These are phyloP conservation scores for Drosophila repletoides DNA, from an alignment of 1,140 invertebrate species.

Conservation along the genomic window DNA sequence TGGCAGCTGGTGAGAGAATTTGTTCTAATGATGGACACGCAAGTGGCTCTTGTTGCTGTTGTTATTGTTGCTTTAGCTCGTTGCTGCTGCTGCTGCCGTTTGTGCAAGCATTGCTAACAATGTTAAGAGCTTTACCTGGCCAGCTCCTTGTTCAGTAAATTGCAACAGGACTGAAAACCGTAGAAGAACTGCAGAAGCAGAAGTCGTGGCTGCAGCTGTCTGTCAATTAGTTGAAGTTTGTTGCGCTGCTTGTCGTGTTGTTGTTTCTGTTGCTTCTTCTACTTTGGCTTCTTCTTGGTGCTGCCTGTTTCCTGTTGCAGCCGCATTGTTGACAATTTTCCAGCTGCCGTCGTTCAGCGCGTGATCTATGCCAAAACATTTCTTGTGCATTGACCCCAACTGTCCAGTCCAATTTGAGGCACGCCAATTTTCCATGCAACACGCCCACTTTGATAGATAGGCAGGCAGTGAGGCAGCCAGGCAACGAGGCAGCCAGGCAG, in stretches of 20 bases:
- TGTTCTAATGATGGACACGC: conserved; percentile 80
- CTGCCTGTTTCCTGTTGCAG: conserved; percentile 25
- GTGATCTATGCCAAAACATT: conserved; percentile 39
- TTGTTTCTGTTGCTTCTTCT: conserved; percentile 28
- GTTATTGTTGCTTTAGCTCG: neutral
- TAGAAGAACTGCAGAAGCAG: conserved; percentile 6
- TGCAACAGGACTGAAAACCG: conserved; percentile 30
- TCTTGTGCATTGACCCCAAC: conserved; percentile 37
- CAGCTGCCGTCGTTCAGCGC: conserved; percentile 37
- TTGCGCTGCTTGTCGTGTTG: conserved; percentile 44
- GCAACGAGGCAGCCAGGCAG: too few species aligned
- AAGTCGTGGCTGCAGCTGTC: conserved; percentile 57
- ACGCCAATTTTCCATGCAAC: conserved; percentile 30
- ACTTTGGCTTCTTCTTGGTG: neutral
- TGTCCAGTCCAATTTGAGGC: too few species aligned
- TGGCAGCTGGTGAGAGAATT: conserved; percentile 67
- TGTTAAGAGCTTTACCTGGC: conserved; percentile 7
- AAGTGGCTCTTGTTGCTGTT: conserved; percentile 41
- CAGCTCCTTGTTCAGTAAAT: conserved; percentile 63
- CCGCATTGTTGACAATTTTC: conserved; percentile 63
- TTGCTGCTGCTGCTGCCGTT: conserved; percentile 22
- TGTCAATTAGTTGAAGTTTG: conserved; percentile 76
- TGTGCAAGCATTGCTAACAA: conserved; percentile 34
- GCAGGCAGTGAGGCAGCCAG: too few species aligned
- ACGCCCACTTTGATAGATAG: conserved; percentile 12